Base-by-base conservation (phyloP, 2,113 vertebrate species). In the Fukomys damarensis region DNA sequence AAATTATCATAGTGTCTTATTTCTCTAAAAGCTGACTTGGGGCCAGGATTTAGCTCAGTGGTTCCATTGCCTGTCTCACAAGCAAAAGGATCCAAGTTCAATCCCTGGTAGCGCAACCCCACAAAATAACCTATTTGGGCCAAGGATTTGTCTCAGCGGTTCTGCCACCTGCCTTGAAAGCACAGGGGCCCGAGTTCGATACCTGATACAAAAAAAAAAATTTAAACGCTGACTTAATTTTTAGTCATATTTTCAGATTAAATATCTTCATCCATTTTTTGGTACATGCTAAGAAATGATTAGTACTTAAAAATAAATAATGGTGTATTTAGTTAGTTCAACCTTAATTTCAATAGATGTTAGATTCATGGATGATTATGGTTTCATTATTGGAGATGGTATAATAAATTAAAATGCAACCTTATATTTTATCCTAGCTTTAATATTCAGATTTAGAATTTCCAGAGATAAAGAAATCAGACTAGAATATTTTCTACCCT, bases 11-110 rank as follows among this genome's bases (percentile, higher is more conserved):
- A n/a, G 3, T 66, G 11, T 26, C 35, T 35, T 85, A 38, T 72
- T 93, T 74, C 54, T 41, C 77, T 65, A 86, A 94, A 68, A 95
- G 85, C 2, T 87, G 14, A n/a, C n/a, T n/a, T n/a, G n/a, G n/a
- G n/a, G n/a, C n/a, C n/a, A n/a, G n/a, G n/a, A n/a, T n/a, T n/a
- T n/a, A n/a, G n/a, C n/a, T n/a, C n/a, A n/a, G n/a, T n/a, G n/a
- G n/a, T n/a, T n/a, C n/a, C n/a, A n/a, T n/a, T n/a, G n/a, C n/a
- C n/a, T n/a, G n/a, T n/a, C n/a, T n/a, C n/a, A n/a, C n/a, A n/a
- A n/a, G n/a, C n/a, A n/a, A n/a, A n/a, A n/a, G n/a, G n/a, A n/a
- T n/a, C n/a, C n/a, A n/a, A n/a, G n/a, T n/a, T n/a, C n/a, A n/a
- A n/a, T n/a, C n/a, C n/a, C n/a, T n/a, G n/a, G n/a, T n/a, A n/a